Evolutionary conservation across 2,888 invertebrate genomes (phyloP).

Genomic region (Drosophila setosimentum): DNA sequence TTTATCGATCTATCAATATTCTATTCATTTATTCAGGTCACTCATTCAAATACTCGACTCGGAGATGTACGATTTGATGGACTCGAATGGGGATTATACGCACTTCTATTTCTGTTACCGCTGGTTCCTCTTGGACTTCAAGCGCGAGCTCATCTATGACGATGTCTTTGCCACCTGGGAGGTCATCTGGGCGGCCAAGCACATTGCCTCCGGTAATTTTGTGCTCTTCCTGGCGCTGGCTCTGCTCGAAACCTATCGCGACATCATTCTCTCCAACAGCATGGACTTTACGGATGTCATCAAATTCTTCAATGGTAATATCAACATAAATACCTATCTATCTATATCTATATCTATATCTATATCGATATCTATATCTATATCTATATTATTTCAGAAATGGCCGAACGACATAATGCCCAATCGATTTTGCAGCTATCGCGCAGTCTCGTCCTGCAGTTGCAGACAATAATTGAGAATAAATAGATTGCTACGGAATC

Average conservation of each 20-base stretch:
- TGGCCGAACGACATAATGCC: conserved; percentile 98
- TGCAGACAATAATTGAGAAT: conserved; percentile 97
- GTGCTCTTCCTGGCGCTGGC: conserved; percentile 97
- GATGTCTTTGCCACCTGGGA: conserved; percentile 99
- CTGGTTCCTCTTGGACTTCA: conserved; percentile 98
- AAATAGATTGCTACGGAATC: conserved; percentile 87
- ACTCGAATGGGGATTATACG: conserved; percentile 97
- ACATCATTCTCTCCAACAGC: conserved; percentile 96
- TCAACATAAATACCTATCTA: not conserved
- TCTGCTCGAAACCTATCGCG: conserved; percentile 95
- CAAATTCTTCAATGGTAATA: conserved; percentile 97
- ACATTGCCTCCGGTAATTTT: conserved; percentile 94
- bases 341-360: not conserved
- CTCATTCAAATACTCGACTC: conserved; percentile 95
- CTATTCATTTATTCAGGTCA: conserved; percentile 86
- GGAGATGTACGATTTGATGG: conserved; percentile 97
- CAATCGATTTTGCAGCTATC: conserved; percentile 93
- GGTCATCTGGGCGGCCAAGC: conserved; percentile 96
- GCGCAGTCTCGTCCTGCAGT: conserved; percentile 93
- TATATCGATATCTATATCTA: not conserved
- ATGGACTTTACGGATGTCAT: conserved; percentile 99
- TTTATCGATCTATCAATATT: not conserved
- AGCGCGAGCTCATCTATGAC: conserved; percentile 95
- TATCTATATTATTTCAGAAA: conserved; percentile 89
- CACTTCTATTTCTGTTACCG: conserved; percentile 99